These are phyloP conservation scores for Eupsilia transversa DNA, from an alignment of 2,888 invertebrate genomes.

Conservation along the genomic window DNA sequence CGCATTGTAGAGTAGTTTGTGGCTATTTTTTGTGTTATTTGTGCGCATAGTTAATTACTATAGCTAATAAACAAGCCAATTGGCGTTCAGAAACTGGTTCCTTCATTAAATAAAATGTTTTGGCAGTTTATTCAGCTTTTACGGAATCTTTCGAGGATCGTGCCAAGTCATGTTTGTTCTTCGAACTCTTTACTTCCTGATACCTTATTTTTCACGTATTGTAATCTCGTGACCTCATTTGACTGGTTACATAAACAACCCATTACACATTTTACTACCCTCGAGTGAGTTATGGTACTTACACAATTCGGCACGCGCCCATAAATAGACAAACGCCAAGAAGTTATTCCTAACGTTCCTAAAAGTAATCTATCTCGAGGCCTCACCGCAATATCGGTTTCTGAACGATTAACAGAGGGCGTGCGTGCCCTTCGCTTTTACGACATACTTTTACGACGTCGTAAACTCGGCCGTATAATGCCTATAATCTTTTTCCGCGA, in stretches of 20 bases:
- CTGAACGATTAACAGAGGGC: slow-evolving; percentile 91
- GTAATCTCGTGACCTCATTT: slow-evolving; percentile 66
- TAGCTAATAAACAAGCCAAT: slow-evolving; percentile 45
- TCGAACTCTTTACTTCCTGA: slow-evolving; percentile 49
- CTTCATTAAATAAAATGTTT: slow-evolving; percentile 37
- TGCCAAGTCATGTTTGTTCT: slow-evolving; percentile 60
- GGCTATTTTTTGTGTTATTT: slow-evolving; percentile 68
- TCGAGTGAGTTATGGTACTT: slow-evolving; percentile 72
- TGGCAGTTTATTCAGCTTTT: slow-evolving; percentile 34
- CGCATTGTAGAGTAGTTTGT: slow-evolving; percentile 77
- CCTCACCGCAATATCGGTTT: slow-evolving; percentile 90
- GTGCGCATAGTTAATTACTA: slow-evolving; percentile 51
- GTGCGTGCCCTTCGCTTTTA: slow-evolving; percentile 90
- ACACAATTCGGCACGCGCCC: slow-evolving; percentile 79
- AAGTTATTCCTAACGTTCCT: slow-evolving; percentile 87
- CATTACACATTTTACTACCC: slow-evolving; percentile 71
- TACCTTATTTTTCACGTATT: slow-evolving; percentile 68
- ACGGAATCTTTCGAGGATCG: slow-evolving; percentile 27
- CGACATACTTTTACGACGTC: slow-evolving; percentile 89
- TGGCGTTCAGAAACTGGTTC: slow-evolving; percentile 45
- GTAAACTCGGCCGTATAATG: slow-evolving; percentile 88
- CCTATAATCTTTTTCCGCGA: slow-evolving; percentile 89
- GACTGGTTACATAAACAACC: slow-evolving; percentile 71
- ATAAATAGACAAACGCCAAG: slow-evolving; percentile 88
- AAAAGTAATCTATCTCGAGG: slow-evolving; percentile 89